Evolutionary conservation across 2,888 invertebrate species (phyloP).

Genomic region (Tiphia femorata): DNA sequence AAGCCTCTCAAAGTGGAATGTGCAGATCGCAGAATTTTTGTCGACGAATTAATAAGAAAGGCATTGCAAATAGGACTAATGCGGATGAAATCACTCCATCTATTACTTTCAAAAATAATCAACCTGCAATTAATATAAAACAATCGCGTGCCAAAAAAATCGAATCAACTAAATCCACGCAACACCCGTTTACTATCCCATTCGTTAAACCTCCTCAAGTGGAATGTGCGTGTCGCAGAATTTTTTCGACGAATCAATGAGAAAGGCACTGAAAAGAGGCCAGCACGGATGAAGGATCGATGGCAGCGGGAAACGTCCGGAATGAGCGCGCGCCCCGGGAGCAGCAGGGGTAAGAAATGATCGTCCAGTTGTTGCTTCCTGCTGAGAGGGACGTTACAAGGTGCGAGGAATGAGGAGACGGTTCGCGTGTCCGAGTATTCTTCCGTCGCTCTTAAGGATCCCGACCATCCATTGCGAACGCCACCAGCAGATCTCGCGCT

Average conservation of each 20-base stretch:
- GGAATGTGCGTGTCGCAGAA: background rate
- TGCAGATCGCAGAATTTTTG: no score
- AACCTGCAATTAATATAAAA: no score
- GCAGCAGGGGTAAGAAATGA: slow-evolving; percentile 39
- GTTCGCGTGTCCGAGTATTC: slow-evolving; percentile 32
- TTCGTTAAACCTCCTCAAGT: no score
- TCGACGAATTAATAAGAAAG: no score
- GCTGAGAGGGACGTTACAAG: slow-evolving; percentile 19
- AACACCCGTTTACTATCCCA: no score
- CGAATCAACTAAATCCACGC: no score
- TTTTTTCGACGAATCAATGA: background rate
- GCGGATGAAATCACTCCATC: no score
- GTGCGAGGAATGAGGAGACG: slow-evolving; percentile 21
- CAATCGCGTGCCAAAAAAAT: no score
- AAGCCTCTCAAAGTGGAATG: no score
- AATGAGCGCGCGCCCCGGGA: slow-evolving; percentile 21
- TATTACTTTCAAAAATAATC: no score
- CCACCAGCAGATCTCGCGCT: no score
- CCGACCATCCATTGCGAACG: background rate
- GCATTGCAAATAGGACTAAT: no score
- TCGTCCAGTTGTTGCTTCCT: slow-evolving; percentile 23
- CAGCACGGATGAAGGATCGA: slow-evolving; percentile 21
- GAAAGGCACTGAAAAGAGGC: background rate
- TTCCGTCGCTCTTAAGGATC: background rate
- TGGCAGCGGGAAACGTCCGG: slow-evolving; percentile 27